Conservation (phyloP, 1,140 invertebrate species). For the Conus ventricosus region DNA sequence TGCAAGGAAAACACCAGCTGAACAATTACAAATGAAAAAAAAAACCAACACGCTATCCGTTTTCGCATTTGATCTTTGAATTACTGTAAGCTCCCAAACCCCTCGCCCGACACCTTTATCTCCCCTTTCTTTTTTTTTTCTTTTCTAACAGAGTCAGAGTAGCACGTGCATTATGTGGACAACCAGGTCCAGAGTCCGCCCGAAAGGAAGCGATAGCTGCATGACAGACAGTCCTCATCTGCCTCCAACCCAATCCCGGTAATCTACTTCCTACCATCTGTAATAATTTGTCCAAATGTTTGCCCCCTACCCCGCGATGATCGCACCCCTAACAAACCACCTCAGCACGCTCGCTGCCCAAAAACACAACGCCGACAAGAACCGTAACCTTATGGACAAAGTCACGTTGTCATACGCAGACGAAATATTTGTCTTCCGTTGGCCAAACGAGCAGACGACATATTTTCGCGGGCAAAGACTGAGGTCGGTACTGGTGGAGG, state of each 20-base stretch:
- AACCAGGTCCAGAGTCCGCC: not conserved
- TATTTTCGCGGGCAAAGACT: not conserved
- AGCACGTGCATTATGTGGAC: not conserved
- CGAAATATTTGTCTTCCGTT: slow-evolving; percentile 32
- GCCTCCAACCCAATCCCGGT: not conserved
- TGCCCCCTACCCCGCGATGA: not conserved
- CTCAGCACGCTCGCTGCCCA: slow-evolving; percentile 2
- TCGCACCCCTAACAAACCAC: slow-evolving; percentile 7
- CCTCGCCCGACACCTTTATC: too few species aligned
- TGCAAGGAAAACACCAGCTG: too few species aligned
- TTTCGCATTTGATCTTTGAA: too few species aligned
- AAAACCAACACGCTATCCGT: too few species aligned
- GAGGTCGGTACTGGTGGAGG: not conserved
- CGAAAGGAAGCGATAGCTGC: not conserved
- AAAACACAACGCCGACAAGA: slow-evolving; percentile 1
- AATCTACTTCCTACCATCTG: slow-evolving; percentile 12
- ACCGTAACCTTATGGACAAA: slow-evolving; percentile 11
- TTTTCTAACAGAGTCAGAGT: not conserved
- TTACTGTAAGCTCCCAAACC: too few species aligned
- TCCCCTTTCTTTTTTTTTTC: too few species aligned
- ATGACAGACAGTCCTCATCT: too few species aligned
- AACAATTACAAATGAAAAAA: too few species aligned
- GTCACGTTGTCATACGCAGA: slow-evolving; percentile 15
- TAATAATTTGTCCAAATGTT: slow-evolving; percentile 31
- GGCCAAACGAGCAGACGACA: not conserved